These are phyloP conservation scores for Oncorhynchus nerka DNA, from an alignment of 2,113 vertebrate species.

Conservation along the genomic window DNA sequence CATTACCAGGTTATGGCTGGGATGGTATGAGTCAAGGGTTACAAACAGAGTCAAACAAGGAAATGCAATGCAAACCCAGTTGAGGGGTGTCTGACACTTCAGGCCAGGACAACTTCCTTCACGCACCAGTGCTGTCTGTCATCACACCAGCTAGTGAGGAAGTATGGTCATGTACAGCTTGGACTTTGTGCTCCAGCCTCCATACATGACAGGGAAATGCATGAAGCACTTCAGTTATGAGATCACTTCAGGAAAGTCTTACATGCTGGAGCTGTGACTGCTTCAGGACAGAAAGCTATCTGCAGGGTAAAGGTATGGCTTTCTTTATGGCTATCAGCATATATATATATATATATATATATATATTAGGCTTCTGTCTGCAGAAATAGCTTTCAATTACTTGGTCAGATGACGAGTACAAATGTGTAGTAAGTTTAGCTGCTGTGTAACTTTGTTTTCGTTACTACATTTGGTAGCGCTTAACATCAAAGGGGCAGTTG, in stretches of 20 bases:
- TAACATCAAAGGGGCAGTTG: too few species aligned
- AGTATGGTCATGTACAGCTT: slow-evolving; percentile 72
- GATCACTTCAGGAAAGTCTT: background rate
- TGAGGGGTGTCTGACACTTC: too few species aligned
- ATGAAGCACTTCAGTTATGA: background rate
- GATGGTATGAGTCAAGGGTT: slow-evolving; percentile 58
- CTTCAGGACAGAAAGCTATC: background rate
- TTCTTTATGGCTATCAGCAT: too few species aligned
- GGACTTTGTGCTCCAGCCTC: slow-evolving; percentile 63
- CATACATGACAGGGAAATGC: slow-evolving; percentile 21
- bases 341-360: too few species aligned
- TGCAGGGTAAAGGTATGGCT: background rate
- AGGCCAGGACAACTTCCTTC: slow-evolving; percentile 49
- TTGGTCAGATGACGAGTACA: too few species aligned
- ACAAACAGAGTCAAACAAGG: background rate
- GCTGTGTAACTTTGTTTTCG: too few species aligned
- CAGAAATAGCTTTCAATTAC: too few species aligned
- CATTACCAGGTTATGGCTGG: slow-evolving; percentile 94
- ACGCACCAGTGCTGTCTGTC: background rate
- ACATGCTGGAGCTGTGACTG: background rate
- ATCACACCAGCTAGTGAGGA: slow-evolving; percentile 1
- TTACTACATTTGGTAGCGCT: too few species aligned
- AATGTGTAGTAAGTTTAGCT: too few species aligned
- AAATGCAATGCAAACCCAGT: slow-evolving; percentile 19
- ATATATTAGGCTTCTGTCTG: too few species aligned